Percentiles rank a stretch among this genome's conserved stretches.
phyloP scores from a whole-genome alignment of 2,113 vertebrate species.

The Anoplopoma fimbria region DNA sequence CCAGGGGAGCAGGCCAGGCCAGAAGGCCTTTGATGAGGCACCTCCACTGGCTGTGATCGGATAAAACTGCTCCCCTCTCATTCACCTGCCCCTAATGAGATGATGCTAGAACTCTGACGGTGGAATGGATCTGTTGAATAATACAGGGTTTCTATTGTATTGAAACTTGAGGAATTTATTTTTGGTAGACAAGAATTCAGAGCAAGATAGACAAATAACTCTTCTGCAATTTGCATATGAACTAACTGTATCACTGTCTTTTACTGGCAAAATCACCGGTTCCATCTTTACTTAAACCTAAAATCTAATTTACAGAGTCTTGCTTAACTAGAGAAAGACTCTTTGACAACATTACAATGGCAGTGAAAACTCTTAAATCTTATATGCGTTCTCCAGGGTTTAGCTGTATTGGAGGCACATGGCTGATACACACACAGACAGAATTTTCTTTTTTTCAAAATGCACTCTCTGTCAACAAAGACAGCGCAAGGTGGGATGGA shows the following conservation, averaged over 20 bases:
- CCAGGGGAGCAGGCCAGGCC: slow-evolving; percentile 60
- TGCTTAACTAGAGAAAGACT: slow-evolving; percentile 15
- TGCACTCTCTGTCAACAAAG: slow-evolving; percentile 61
- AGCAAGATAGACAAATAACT: slow-evolving; percentile 1
- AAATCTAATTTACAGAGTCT: not conserved
- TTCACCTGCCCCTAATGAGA: slow-evolving; percentile 49
- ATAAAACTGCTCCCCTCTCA: slow-evolving; percentile 60
- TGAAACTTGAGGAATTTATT: slow-evolving; percentile 8
- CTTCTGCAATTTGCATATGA: slow-evolving; percentile 1
- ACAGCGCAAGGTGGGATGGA: slow-evolving; percentile 25
- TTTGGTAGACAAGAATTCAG: slow-evolving; percentile 2
- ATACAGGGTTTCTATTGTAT: slow-evolving; percentile 22
- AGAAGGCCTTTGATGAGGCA: slow-evolving; percentile 76
- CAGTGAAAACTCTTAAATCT: slow-evolving; percentile 31
- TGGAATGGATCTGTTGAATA: slow-evolving; percentile 26
- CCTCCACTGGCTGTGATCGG: slow-evolving; percentile 62
- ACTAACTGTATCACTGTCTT: slow-evolving; percentile 12
- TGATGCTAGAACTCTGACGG: slow-evolving; percentile 19
- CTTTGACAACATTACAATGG: slow-evolving; percentile 20
- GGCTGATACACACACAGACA: slow-evolving; percentile 10
- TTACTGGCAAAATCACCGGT: not conserved
- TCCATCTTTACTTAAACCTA: not conserved
- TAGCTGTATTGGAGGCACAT: slow-evolving; percentile 15
- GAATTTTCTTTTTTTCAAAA: slow-evolving; percentile 69
- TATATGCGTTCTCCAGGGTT: slow-evolving; percentile 20